phyloP scores from a whole-genome alignment of 2,888 invertebrate species.

The Sesamia inferens region DNA sequence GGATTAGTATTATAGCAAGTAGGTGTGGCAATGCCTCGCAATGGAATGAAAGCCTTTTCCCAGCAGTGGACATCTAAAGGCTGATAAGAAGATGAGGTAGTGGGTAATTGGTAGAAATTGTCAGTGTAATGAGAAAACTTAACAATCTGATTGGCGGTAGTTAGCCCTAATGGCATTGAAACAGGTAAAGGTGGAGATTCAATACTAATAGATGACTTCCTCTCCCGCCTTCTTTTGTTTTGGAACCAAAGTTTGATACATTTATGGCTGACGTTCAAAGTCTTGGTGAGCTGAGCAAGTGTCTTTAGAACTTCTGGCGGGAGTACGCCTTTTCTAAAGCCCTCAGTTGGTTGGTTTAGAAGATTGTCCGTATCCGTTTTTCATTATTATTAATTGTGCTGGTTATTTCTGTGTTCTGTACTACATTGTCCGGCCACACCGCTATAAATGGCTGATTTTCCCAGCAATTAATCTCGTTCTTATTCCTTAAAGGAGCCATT shows the following conservation, averaged over 20 bases:
- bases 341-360: conserved; percentile 92
- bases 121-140: too few species aligned
- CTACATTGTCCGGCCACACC: conserved; percentile 70
- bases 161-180: too few species aligned
- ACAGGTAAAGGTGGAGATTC: conserved; percentile 3
- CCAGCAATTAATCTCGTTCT: conserved; percentile 69
- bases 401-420: conserved; percentile 61
- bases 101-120: too few species aligned
- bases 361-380: conserved; percentile 93
- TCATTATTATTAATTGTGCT: conserved; percentile 77
- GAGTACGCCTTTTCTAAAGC: conserved; percentile 89
- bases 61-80: too few species aligned
- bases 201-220: conserved; percentile 76
- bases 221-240: conserved; percentile 94
- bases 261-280: conserved; percentile 91
- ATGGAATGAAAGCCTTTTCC: too few species aligned
- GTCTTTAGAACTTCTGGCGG: conserved; percentile 91
- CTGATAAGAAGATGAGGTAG: too few species aligned
- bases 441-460: conserved; percentile 77
- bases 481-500: too few species aligned
- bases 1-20: too few species aligned
- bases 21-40: too few species aligned
- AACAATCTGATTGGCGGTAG: too few species aligned
- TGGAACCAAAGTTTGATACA: conserved; percentile 96
- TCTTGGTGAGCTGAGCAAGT: conserved; percentile 91